These are phyloP conservation scores for Florisuga fusca DNA, from an alignment of 2,797 vertebrate genomes.

Conservation along the genomic window DNA sequence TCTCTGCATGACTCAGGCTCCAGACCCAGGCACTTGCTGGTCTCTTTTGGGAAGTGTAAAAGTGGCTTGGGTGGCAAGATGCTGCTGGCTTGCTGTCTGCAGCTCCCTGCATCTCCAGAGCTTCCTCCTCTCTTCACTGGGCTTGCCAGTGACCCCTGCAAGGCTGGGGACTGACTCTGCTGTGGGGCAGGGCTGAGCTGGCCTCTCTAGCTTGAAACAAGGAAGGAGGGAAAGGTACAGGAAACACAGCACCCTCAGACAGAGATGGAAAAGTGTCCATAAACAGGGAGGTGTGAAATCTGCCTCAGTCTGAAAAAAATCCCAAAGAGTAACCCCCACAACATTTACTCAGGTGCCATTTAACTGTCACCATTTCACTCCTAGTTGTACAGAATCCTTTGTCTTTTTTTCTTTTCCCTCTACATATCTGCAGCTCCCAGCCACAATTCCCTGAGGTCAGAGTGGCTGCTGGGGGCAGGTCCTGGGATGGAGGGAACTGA, in stretches of 20 bases:
- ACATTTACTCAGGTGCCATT: not conserved
- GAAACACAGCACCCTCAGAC: not conserved
- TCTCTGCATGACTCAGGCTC: not conserved
- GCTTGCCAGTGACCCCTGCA: rapidly evolving
- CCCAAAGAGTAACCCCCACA: not conserved
- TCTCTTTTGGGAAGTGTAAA: not conserved
- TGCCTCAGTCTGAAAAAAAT: not conserved
- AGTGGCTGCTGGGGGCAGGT: not conserved
- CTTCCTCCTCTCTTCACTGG: not conserved
- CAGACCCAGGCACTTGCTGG: not conserved
- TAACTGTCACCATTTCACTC: not conserved
- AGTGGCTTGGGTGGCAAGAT: not conserved
- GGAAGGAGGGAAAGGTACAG: not conserved
- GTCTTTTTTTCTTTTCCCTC: no score
- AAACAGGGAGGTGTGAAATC: not conserved
- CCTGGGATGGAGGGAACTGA: not conserved
- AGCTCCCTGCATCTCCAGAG: not conserved
- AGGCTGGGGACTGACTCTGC: not conserved
- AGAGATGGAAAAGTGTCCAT: not conserved
- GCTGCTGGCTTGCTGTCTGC: not conserved
- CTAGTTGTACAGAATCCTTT: not conserved
- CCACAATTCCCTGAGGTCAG: not conserved
- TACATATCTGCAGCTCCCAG: conserved; percentile 16
- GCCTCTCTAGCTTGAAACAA: not conserved
- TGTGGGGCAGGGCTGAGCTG: not conserved